phyloP scores from a whole-genome alignment of 2,888 invertebrate genomes.

The Agrilus mali region DNA sequence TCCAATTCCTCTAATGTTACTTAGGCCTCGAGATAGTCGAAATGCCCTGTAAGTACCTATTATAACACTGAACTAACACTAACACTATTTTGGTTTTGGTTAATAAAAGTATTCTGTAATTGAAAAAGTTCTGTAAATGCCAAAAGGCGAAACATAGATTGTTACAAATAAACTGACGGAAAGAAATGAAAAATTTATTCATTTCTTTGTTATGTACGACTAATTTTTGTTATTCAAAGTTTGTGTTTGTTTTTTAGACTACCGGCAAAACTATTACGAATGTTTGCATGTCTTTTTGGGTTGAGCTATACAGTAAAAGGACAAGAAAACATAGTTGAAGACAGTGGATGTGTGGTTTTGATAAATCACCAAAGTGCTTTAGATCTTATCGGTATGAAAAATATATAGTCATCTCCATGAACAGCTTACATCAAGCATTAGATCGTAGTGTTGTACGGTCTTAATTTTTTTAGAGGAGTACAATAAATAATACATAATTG shows the following conservation, averaged over 20 bases:
- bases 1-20: constrained; percentile 63
- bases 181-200: not conserved
- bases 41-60: constrained; percentile 63
- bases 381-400: constrained; percentile 59
- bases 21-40: constrained; percentile 56
- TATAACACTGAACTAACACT: not conserved
- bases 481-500: no score
- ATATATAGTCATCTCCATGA: no score
- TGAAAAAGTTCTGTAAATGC: no score
- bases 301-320: constrained; percentile 62
- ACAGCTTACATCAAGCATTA: no score
- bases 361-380: constrained; percentile 83
- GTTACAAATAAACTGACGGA: not conserved
- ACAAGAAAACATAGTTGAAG: constrained; percentile 58
- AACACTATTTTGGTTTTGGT: no score
- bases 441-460: no score
- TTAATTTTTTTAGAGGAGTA: no score
- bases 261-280: constrained; percentile 52
- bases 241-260: constrained; percentile 37
- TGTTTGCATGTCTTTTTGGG: constrained; percentile 46
- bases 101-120: no score
- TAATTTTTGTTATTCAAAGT: not conserved
- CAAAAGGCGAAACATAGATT: no score
- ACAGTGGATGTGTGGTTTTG: constrained; percentile 66
- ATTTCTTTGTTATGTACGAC: no score